Evolutionary conservation across 2,888 invertebrate genomes (phyloP).

Genomic region (Lasius fuliginosus): DNA sequence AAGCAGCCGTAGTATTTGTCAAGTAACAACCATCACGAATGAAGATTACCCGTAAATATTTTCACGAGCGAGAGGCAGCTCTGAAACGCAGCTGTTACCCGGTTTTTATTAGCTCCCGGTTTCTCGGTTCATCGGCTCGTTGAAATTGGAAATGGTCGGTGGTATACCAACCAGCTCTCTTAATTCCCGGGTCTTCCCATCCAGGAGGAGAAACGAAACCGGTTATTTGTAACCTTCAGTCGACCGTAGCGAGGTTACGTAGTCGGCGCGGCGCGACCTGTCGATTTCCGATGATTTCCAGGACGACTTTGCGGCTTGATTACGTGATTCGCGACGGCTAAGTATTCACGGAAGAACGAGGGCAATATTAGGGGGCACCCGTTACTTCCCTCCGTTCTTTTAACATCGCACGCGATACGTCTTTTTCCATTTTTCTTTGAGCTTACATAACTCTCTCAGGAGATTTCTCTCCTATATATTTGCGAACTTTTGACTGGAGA

Average conservation of each 20-base stretch:
- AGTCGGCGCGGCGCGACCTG: background rate
- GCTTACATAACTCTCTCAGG: constrained; percentile 10
- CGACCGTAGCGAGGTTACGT: constrained; percentile 18
- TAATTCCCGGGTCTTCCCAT: constrained; percentile 32
- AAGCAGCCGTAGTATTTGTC: constrained; percentile 39
- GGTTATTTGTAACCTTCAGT: constrained; percentile 41
- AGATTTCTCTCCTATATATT: constrained; percentile 7
- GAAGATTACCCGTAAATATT: constrained; percentile 52
- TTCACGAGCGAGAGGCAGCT: constrained; percentile 18
- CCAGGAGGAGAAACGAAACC: constrained; percentile 13
- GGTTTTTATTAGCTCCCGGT: constrained; percentile 37
- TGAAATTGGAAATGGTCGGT: constrained; percentile 52
- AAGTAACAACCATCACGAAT: constrained; percentile 28
- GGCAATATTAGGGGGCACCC: constrained; percentile 9
- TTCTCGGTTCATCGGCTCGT: constrained; percentile 40
- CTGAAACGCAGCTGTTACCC: background rate
- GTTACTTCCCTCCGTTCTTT: constrained; percentile 12
- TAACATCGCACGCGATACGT: background rate
- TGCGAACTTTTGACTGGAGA: constrained; percentile 6
- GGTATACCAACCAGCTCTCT: constrained; percentile 13
- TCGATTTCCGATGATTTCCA: constrained; percentile 42
- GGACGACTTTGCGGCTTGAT: constrained; percentile 26
- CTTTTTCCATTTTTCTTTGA: constrained; percentile 4
- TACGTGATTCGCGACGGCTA: constrained; percentile 35
- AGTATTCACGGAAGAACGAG: background rate